Conservation (phyloP, 2,113 vertebrate genomes). For the Notechis scutatus region DNA sequence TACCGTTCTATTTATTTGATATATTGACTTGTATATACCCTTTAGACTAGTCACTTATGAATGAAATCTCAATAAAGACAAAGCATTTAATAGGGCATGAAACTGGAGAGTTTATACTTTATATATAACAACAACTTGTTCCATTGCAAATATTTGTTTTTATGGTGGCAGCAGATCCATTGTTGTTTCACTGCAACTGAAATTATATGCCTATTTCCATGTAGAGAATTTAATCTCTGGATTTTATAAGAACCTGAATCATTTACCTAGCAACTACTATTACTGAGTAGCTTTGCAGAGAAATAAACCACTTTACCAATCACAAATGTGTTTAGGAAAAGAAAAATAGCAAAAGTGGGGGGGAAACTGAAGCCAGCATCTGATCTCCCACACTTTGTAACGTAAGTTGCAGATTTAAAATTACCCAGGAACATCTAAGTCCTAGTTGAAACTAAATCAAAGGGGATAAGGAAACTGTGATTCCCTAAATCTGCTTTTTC, state of each 20-base stretch:
- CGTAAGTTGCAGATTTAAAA: constrained; percentile 36
- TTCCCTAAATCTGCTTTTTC: constrained; percentile 47
- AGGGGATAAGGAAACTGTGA: constrained; percentile 34
- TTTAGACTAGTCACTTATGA: not conserved
- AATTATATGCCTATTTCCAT: not conserved
- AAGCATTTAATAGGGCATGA: not conserved
- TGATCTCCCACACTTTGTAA: constrained; percentile 4
- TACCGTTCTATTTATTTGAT: not conserved
- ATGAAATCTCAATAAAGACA: not conserved
- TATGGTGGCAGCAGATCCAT: not conserved
- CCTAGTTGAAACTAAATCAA: constrained; percentile 44
- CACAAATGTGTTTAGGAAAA: not conserved
- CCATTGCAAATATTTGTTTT: not conserved
- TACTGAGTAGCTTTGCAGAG: not conserved
- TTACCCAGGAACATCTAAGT: constrained; percentile 33
- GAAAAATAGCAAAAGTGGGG: not conserved
- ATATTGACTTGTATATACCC: not conserved
- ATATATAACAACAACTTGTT: not conserved
- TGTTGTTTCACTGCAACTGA: not conserved
- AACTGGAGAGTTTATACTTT: not conserved
- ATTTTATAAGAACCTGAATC: not conserved
- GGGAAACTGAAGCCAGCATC: constrained; percentile 26
- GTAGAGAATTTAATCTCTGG: not conserved
- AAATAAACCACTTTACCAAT: constrained; percentile 2
- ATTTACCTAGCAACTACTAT: not conserved